phyloP scores from a whole-genome alignment of 2,888 invertebrate genomes.

The Ophion costatus region DNA sequence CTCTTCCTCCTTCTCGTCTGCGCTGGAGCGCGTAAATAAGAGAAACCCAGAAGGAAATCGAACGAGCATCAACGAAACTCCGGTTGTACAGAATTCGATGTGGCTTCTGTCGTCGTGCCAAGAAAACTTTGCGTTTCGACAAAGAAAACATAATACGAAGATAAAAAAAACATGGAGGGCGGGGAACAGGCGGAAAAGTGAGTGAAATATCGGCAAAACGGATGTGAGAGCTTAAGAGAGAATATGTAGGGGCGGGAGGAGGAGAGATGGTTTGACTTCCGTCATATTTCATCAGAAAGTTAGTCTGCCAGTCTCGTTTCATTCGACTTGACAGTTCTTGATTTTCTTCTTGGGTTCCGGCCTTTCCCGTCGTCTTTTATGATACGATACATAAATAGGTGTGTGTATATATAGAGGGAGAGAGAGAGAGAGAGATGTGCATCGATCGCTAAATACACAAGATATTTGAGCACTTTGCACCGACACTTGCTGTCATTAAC shows the following conservation, averaged over 20 bases:
- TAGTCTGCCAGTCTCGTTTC: slow-evolving; percentile 38
- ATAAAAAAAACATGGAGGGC: slow-evolving; percentile 18
- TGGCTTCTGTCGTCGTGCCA: slow-evolving; percentile 24
- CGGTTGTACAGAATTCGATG: slow-evolving; percentile 33
- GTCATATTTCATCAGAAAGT: slow-evolving; percentile 56
- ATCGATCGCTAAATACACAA: slow-evolving; percentile 28
- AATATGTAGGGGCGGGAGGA: neutral
- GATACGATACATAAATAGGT: slow-evolving; percentile 22
- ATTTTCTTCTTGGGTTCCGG: slow-evolving; percentile 3
- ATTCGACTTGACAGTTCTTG: slow-evolving; percentile 42
- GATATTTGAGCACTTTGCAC: slow-evolving; percentile 39
- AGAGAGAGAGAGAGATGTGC: slow-evolving; percentile 7
- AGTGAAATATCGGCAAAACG: slow-evolving; percentile 26
- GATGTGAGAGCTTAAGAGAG: slow-evolving; percentile 29
- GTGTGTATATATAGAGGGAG: slow-evolving; percentile 31
- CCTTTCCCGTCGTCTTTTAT: slow-evolving; percentile 5
- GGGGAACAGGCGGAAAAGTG: slow-evolving; percentile 2
- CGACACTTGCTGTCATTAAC: slow-evolving; percentile 18
- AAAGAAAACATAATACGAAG: slow-evolving; percentile 45
- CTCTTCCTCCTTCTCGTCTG: too few species aligned
- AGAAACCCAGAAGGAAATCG: slow-evolving; percentile 28
- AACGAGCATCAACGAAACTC: slow-evolving; percentile 26
- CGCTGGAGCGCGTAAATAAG: slow-evolving; percentile 16
- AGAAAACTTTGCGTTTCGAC: slow-evolving; percentile 25
- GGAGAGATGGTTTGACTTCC: slow-evolving; percentile 44